Percentiles rank a stretch among this genome's conserved stretches.
phyloP scores from a whole-genome alignment of 2,797 vertebrate genomes.

The Menidia menidia region DNA sequence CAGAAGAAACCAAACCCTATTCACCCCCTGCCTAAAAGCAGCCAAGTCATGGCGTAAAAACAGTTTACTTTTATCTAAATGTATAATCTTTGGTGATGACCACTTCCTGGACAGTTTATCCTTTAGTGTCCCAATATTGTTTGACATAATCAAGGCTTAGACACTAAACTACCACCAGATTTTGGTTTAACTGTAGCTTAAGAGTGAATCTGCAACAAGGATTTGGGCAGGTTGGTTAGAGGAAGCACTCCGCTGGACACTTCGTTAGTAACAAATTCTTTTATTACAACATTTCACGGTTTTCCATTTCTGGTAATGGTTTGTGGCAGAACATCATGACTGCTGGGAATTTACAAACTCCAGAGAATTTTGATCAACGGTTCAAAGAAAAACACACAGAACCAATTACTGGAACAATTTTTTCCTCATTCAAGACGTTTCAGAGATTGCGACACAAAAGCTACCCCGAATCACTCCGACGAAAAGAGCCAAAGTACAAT shows the following conservation, averaged over 20 bases:
- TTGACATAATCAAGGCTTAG: too few relatives aligned
- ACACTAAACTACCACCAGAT: too few relatives aligned
- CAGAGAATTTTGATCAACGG: slow-evolving; percentile 67
- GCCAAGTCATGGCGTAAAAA: too few relatives aligned
- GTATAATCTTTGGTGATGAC: not conserved
- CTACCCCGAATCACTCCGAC: slow-evolving; percentile 54
- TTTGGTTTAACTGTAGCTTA: too few relatives aligned
- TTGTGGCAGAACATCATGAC: slow-evolving; percentile 81
- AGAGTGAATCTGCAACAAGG: not conserved
- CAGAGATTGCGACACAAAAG: slow-evolving; percentile 66
- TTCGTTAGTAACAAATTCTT: slow-evolving; percentile 83
- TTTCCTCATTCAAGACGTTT: slow-evolving; percentile 58
- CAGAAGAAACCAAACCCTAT: not conserved
- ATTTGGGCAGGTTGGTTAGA: slow-evolving; percentile 1
- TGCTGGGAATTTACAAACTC: slow-evolving; percentile 77
- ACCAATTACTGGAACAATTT: slow-evolving; percentile 56
- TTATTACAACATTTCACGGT: slow-evolving; percentile 86
- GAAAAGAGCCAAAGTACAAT: slow-evolving; percentile 53
- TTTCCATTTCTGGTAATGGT: slow-evolving; percentile 83
- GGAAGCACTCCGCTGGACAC: slow-evolving; percentile 37
- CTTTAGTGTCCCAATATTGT: not conserved
- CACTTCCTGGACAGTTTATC: slow-evolving; percentile 18
- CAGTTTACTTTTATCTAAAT: rapidly evolving
- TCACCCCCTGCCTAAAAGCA: not conserved
- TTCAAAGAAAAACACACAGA: slow-evolving; percentile 72